phyloP scores from a whole-genome alignment of 2,888 invertebrate species.

The Coronaproctus castanopsis region DNA sequence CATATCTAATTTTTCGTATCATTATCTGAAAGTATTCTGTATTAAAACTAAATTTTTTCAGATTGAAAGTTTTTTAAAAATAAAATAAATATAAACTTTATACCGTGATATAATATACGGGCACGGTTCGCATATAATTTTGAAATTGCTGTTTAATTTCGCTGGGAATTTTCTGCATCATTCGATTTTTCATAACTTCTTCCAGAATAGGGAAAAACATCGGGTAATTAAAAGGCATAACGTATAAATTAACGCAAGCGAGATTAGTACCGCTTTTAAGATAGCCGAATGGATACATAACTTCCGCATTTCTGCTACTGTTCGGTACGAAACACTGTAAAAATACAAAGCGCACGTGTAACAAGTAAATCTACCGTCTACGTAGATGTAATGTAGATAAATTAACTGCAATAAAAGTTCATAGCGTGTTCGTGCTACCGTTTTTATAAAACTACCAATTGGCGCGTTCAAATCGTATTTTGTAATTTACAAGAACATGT shows the following conservation, averaged over 20 bases:
- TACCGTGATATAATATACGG: conserved; percentile 76
- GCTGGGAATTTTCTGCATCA: conserved; percentile 62
- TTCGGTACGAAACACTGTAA: conserved; percentile 65
- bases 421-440: no score
- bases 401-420: no score
- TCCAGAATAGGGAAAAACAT: conserved; percentile 76
- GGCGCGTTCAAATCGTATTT: no score
- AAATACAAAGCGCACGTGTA: not conserved
- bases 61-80: no score
- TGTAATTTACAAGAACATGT: no score
- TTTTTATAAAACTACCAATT: no score
- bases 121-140: conserved; percentile 87
- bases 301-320: conserved; percentile 70
- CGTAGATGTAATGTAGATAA: not conserved
- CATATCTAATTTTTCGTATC: no score
- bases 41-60: no score
- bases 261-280: conserved; percentile 86
- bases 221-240: conserved; percentile 98
- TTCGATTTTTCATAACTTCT: conserved; percentile 78
- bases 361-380: not conserved
- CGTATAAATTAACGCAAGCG: conserved; percentile 85
- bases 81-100: conserved; percentile 21
- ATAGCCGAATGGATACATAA: conserved; percentile 91
- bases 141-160: conserved; percentile 88
- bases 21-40: no score